phyloP scores from a whole-genome alignment of 2,113 vertebrate species.

The Hydropotes inermis region DNA sequence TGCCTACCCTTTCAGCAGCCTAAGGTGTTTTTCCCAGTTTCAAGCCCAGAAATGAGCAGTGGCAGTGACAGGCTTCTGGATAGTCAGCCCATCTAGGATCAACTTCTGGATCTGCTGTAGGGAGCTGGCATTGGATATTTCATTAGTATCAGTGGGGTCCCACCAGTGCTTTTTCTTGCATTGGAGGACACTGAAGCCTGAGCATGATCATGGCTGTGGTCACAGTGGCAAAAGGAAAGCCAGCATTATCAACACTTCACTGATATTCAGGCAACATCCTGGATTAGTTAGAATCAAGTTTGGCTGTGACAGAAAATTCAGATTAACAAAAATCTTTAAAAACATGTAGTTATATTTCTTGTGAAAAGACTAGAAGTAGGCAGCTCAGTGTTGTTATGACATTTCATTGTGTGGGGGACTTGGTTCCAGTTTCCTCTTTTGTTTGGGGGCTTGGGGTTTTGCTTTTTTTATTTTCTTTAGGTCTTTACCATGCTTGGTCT shows the following conservation, averaged over 20 bases:
- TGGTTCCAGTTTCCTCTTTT: neutral
- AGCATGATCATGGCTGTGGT: neutral
- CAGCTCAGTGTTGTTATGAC: neutral
- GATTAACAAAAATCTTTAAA: neutral
- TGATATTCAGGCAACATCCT: neutral
- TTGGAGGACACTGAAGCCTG: neutral
- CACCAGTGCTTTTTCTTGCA: neutral
- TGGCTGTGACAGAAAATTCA: neutral
- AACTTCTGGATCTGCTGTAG: neutral
- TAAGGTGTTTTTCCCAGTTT: neutral
- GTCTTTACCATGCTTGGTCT: neutral
- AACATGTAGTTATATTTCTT: neutral
- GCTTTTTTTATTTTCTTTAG: neutral
- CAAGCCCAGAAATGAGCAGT: neutral
- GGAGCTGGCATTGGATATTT: neutral
- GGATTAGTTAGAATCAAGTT: neutral
- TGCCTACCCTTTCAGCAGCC: accelerated
- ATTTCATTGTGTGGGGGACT: neutral
- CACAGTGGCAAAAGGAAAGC: neutral
- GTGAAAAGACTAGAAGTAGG: neutral
- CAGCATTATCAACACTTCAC: neutral
- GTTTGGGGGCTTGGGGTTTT: neutral
- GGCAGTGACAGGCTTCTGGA: neutral
- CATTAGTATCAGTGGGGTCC: accelerated
- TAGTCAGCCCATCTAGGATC: neutral